These are phyloP conservation scores for Melanotaenia maccullochi DNA, from an alignment of 2,797 vertebrate species.

Conservation along the genomic window DNA sequence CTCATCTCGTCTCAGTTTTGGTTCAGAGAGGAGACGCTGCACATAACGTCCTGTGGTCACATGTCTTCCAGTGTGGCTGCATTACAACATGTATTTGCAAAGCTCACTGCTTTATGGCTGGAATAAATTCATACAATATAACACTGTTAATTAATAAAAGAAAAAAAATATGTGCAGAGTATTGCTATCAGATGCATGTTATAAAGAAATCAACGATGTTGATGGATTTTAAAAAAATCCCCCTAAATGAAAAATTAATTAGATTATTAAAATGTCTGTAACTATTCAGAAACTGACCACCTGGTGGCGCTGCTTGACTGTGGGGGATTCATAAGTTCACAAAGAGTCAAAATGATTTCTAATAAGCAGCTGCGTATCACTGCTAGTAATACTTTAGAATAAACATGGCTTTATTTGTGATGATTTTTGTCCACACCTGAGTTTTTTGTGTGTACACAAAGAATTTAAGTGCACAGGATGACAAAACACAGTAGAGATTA, in stretches of 20 bases:
- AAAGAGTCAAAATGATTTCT: not conserved
- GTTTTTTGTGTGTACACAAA: no score
- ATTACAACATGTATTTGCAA: not conserved
- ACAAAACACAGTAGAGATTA: no score
- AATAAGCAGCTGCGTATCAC: not conserved
- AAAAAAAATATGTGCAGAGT: no score
- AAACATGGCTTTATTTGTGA: not conserved
- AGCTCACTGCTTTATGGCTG: not conserved
- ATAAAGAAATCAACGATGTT: no score
- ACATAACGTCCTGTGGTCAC: conserved; percentile 11
- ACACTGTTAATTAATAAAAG: not conserved
- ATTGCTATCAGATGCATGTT: no score
- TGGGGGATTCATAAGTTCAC: not conserved
- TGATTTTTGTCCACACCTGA: no score
- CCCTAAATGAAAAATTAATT: not conserved
- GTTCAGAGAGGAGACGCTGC: not conserved
- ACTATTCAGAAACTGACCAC: not conserved
- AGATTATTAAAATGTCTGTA: not conserved
- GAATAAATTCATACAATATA: not conserved
- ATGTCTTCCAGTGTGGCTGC: not conserved
- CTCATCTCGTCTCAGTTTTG: conserved; percentile 19
- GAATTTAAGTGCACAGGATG: no score
- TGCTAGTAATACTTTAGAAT: not conserved
- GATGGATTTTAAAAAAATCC: not conserved
- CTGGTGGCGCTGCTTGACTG: conserved; percentile 42